Conservation (phyloP, 2,113 vertebrate species). For the Paedocypris sp. region DNA sequence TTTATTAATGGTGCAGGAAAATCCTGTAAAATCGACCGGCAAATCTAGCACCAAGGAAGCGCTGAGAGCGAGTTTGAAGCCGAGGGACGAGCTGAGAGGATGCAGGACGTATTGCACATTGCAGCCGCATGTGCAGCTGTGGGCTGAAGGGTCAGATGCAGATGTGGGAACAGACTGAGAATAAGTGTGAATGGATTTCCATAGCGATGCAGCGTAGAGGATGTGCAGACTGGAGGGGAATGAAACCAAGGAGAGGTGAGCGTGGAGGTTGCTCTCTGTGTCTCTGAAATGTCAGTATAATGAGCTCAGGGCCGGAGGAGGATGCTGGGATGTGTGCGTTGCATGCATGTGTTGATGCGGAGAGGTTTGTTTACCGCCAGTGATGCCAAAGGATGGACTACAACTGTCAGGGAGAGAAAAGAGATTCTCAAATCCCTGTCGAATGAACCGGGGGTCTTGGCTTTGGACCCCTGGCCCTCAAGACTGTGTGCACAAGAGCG, state of each 20-base stretch:
- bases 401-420: conserved; percentile 41
- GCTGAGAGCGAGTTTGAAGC: no score
- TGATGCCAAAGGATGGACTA: conserved; percentile 29
- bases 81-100: neutral
- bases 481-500: conserved; percentile 11
- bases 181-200: conserved; percentile 16
- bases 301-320: conserved; percentile 6
- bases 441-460: conserved; percentile 46
- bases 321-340: neutral
- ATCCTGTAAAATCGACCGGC: no score
- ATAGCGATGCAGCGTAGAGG: neutral
- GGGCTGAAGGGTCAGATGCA: neutral
- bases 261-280: neutral
- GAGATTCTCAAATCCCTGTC: conserved; percentile 48
- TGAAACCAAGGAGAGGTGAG: neutral
- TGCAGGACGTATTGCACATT: neutral
- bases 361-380: conserved; percentile 31
- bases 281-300: conserved; percentile 15
- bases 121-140: neutral
- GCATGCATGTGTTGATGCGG: conserved; percentile 9
- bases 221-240: neutral
- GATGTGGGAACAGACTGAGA: conserved; percentile 9
- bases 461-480: conserved; percentile 38
- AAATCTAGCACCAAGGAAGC: no score
- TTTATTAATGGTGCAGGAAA: no score